These are phyloP conservation scores for Aramus guarauna DNA, from an alignment of 2,113 vertebrate genomes.

Conservation along the genomic window DNA sequence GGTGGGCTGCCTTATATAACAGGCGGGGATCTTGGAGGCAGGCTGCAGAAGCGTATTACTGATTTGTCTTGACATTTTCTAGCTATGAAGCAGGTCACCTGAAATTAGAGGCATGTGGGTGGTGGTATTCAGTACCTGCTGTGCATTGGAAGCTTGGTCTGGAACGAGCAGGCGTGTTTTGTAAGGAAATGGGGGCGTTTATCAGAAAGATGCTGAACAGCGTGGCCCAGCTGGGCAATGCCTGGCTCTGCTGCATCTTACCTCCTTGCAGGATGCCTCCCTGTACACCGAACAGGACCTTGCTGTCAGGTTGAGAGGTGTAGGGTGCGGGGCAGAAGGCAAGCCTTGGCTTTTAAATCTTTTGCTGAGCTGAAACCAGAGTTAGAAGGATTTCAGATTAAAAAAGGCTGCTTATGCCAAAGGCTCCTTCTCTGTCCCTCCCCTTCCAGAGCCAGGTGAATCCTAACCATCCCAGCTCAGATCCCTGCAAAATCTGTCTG, in stretches of 20 bases:
- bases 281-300: rapidly evolving
- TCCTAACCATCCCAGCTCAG: background rate
- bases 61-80: constrained; percentile 30
- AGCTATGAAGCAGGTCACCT: constrained; percentile 47
- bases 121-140: constrained; percentile 30
- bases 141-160: background rate
- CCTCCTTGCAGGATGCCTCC: background rate
- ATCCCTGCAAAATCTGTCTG: background rate
- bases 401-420: background rate
- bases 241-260: background rate
- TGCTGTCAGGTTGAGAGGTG: background rate
- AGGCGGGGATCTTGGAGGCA: background rate
- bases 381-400: background rate
- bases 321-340: background rate
- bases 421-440: background rate
- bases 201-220: background rate
- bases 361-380: background rate
- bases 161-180: background rate
- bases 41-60: background rate
- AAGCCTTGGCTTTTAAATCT: background rate
- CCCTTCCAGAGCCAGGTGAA: background rate
- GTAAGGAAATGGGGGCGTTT: background rate
- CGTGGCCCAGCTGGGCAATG: background rate
- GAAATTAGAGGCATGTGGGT: constrained; percentile 29
- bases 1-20: background rate